Evolutionary conservation across 2,797 vertebrate genomes (phyloP).

Genomic region (Crenuchus spilurus): DNA sequence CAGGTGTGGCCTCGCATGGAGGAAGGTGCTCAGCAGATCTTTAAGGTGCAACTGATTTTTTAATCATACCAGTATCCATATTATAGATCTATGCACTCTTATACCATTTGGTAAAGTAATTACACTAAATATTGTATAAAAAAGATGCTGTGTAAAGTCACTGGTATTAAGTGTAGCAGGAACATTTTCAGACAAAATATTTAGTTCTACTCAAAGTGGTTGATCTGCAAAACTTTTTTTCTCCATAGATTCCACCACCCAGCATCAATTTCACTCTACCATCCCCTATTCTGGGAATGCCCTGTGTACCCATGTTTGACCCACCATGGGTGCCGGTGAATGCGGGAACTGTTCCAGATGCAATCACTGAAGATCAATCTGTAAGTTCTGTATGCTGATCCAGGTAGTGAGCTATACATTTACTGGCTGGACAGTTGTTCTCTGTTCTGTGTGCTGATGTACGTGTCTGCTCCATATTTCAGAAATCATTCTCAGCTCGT

Average conservation of each 20-base stretch:
- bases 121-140: too few species aligned
- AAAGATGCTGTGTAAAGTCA: too few species aligned
- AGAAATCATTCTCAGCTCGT: slow-evolving; percentile 98
- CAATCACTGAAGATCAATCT: slow-evolving; percentile 98
- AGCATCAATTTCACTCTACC: slow-evolving; percentile 99
- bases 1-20: slow-evolving; percentile 99
- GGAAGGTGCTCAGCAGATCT: slow-evolving; percentile 98
- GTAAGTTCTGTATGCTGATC: slow-evolving; percentile 78
- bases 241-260: slow-evolving; percentile 91
- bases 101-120: too few species aligned
- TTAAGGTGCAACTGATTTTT: slow-evolving; percentile 88
- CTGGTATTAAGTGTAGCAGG: too few species aligned
- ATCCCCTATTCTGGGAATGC: slow-evolving; percentile 98
- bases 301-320: slow-evolving; percentile 98
- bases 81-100: too few species aligned
- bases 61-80: too few species aligned
- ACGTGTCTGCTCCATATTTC: slow-evolving; percentile 1
- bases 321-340: slow-evolving; percentile 97
- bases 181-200: too few species aligned
- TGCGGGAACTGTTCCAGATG: slow-evolving; percentile 94
- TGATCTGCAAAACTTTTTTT: neutral
- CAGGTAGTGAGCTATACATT: neutral
- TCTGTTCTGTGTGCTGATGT: neutral
- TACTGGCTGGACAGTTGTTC: neutral
- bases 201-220: too few species aligned